phyloP scores from a whole-genome alignment of 1,140 invertebrate genomes.

The Hirudo medicinalis region DNA sequence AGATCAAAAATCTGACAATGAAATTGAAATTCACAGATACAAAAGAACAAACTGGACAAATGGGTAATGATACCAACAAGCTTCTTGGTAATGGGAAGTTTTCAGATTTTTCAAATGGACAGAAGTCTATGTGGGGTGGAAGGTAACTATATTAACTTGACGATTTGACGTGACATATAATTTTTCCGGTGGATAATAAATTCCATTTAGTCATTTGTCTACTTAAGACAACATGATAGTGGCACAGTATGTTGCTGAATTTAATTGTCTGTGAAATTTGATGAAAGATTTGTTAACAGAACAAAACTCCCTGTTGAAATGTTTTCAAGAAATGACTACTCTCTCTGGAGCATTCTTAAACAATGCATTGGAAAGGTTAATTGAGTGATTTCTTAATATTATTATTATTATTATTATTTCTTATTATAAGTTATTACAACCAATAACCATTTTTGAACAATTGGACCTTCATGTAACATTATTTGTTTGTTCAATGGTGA shows the following conservation, averaged over 20 bases:
- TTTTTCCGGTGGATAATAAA: background rate
- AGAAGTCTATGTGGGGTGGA: slow-evolving; percentile 9
- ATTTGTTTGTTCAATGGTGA: no score
- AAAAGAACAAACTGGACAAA: slow-evolving; percentile 5
- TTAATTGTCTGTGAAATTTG: background rate
- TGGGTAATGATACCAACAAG: background rate
- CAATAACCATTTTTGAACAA: no score
- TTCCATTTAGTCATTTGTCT: background rate
- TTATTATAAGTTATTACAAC: no score
- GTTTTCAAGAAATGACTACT: slow-evolving; percentile 74
- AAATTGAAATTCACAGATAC: background rate
- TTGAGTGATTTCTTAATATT: slow-evolving; percentile 1
- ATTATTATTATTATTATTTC: background rate
- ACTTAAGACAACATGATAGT: background rate
- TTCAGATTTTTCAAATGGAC: slow-evolving; percentile 4
- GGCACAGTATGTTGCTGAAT: background rate
- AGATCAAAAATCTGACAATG: background rate
- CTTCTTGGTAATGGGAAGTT: background rate
- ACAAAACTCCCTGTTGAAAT: slow-evolving; percentile 60
- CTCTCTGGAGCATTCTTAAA: slow-evolving; percentile 83
- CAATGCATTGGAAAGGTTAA: slow-evolving; percentile 73
- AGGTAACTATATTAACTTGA: background rate
- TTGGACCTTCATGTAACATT: no score
- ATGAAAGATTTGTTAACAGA: slow-evolving; percentile 2
- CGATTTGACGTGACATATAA: background rate